phyloP scores from a whole-genome alignment of 37 sponge, comb jelly and placozoan genomes.

The Bolinopsis microptera region DNA sequence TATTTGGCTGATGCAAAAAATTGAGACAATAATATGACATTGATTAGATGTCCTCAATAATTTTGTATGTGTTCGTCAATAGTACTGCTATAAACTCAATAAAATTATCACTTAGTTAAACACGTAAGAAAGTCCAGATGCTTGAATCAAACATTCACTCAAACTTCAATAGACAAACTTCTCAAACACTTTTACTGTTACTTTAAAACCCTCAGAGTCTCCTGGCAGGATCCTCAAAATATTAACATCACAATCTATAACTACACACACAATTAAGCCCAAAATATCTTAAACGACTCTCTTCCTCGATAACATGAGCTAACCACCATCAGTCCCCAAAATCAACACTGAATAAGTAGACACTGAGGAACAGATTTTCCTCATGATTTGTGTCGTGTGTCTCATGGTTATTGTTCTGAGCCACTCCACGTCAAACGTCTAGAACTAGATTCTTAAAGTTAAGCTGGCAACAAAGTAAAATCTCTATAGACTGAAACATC shows the following conservation, averaged over 20 bases:
- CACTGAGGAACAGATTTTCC: constrained; percentile 78
- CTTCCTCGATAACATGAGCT: constrained; percentile 91
- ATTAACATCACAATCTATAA: constrained; percentile 82
- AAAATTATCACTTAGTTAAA: too few relatives aligned
- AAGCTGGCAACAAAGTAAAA: constrained; percentile 81
- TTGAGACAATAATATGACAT: too few relatives aligned
- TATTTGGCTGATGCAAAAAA: too few relatives aligned
- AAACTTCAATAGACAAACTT: constrained; percentile 38
- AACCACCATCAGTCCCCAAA: constrained; percentile 86
- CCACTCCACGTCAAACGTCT: constrained; percentile 90
- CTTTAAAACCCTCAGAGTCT: constrained; percentile 73
- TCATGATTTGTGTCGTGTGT: constrained; percentile 77
- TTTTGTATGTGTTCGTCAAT: too few relatives aligned
- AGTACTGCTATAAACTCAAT: too few relatives aligned
- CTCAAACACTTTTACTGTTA: constrained; percentile 62
- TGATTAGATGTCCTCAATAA: too few relatives aligned
- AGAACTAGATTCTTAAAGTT: constrained; percentile 94
- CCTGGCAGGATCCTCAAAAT: constrained; percentile 82
- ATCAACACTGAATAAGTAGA: constrained; percentile 86
- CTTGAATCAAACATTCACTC: too few relatives aligned
- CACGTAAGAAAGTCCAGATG: too few relatives aligned
- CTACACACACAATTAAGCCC: constrained; percentile 85
- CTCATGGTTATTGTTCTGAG: constrained; percentile 89
- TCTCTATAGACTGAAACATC: constrained; percentile 89
- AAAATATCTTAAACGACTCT: constrained; percentile 78